A percentile compares a stretch with the other conserved stretches of the same genome.
These are phyloP conservation scores for Silurus asotus DNA, from an alignment of 2,113 vertebrate species.

Conservation along the genomic window DNA sequence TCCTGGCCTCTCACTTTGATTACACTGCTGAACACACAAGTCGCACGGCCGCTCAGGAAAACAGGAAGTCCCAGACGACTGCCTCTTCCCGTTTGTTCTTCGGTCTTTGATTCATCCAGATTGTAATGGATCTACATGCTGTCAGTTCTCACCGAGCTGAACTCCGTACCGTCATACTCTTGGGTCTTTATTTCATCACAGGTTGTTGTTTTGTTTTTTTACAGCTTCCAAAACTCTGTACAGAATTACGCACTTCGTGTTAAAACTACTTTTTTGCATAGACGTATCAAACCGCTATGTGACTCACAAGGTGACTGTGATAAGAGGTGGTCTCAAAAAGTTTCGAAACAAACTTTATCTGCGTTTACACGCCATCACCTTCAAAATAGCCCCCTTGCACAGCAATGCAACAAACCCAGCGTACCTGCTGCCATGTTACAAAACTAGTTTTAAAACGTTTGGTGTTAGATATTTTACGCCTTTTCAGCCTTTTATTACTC, in stretches of 20 bases:
- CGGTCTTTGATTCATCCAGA: not conserved
- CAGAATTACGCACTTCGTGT: no score
- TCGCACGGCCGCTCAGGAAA: conserved; percentile 6
- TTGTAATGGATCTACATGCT: conserved; percentile 2
- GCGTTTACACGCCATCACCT: no score
- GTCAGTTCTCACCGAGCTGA: no score
- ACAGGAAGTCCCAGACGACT: conserved; percentile 50
- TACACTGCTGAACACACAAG: conserved; percentile 53
- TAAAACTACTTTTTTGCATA: no score
- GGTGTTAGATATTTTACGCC: not conserved
- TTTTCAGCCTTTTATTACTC: not conserved
- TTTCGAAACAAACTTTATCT: no score
- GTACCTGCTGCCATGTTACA: no score
- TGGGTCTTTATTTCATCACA: not conserved
- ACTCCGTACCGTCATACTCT: not conserved
- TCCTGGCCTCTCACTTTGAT: conserved; percentile 15
- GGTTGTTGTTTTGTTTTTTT: not conserved
- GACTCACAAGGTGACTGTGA: not conserved
- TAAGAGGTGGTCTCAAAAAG: not conserved
- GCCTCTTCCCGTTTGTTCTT: conserved; percentile 28
- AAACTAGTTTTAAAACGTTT: not conserved
- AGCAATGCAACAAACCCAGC: no score
- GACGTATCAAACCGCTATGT: not conserved
- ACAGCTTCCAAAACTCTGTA: not conserved
- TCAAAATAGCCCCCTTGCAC: no score